phyloP scores from a whole-genome alignment of 2,113 vertebrate species.

The Corythoichthys haematopterus region DNA sequence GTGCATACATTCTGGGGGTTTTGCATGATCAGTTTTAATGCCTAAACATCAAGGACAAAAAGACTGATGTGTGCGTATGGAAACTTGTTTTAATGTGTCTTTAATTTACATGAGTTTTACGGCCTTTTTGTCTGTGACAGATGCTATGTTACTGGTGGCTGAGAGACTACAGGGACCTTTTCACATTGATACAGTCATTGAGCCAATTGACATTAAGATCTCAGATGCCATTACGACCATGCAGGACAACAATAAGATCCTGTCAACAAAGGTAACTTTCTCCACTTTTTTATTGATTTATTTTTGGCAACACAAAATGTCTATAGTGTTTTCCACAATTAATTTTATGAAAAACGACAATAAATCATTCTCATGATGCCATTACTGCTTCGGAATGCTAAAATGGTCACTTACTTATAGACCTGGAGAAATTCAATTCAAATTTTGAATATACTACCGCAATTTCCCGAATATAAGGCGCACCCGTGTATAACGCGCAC shows the following conservation, averaged over 20 bases:
- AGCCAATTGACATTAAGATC: constrained; percentile 95
- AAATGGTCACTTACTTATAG: background rate
- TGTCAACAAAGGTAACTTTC: constrained; percentile 86
- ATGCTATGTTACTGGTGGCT: constrained; percentile 96
- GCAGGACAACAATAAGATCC: constrained; percentile 95
- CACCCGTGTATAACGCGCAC: no score
- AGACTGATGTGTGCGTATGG: background rate
- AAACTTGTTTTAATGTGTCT: constrained; percentile 9
- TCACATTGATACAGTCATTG: constrained; percentile 92
- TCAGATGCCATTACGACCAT: constrained; percentile 96
- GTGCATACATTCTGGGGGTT: background rate
- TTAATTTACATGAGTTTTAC: constrained; percentile 27
- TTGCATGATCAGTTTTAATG: background rate
- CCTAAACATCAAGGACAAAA: background rate
- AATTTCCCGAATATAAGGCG: no score
- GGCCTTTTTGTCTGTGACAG: constrained; percentile 71
- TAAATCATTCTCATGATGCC: background rate
- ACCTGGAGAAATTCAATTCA: background rate
- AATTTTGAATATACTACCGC: background rate
- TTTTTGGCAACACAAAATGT: background rate
- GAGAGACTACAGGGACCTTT: constrained; percentile 90
- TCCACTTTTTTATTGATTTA: constrained; percentile 19
- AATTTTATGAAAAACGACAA: background rate
- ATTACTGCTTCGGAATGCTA: background rate
- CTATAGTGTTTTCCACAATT: background rate